These are phyloP conservation scores for Fundulus diaphanus DNA, from an alignment of 2,797 vertebrate genomes.

Conservation along the genomic window DNA sequence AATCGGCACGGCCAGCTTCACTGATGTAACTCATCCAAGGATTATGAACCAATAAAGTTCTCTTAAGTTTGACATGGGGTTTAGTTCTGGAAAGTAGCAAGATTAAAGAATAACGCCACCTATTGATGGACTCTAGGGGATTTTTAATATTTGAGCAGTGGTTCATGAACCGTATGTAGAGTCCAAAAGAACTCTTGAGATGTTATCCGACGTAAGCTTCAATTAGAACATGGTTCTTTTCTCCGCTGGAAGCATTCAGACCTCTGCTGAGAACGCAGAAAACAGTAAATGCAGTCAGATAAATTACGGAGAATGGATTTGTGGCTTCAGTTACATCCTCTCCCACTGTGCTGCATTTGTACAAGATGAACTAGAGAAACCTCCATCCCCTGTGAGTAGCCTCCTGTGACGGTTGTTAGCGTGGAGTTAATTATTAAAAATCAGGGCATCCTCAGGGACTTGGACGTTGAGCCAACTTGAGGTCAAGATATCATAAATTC, in stretches of 20 bases:
- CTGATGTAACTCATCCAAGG: background rate
- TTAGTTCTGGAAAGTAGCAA: background rate
- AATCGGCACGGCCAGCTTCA: background rate
- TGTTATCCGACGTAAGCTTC: background rate
- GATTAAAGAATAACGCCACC: background rate
- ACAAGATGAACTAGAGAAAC: slow-evolving; percentile 20
- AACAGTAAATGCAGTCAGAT: slow-evolving; percentile 55
- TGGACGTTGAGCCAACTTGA: slow-evolving; percentile 8
- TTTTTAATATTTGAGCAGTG: background rate
- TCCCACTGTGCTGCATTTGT: slow-evolving; percentile 25
- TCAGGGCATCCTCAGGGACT: slow-evolving; percentile 17
- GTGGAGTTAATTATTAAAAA: slow-evolving; percentile 44
- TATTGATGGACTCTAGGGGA: background rate
- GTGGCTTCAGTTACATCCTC: slow-evolving; percentile 39
- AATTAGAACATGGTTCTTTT: background rate
- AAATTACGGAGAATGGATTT: slow-evolving; percentile 67
- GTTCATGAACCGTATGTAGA: background rate
- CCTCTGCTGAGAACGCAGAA: slow-evolving; percentile 3
- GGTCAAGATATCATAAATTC: slow-evolving; percentile 25
- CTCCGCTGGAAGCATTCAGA: background rate
- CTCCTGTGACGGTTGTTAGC: slow-evolving; percentile 8
- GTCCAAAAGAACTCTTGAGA: background rate
- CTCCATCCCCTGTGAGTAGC: background rate
- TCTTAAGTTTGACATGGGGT: background rate
- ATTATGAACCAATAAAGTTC: background rate